Base-by-base conservation (phyloP, 2,888 invertebrate species). In the Therioaphis trifolii region DNA sequence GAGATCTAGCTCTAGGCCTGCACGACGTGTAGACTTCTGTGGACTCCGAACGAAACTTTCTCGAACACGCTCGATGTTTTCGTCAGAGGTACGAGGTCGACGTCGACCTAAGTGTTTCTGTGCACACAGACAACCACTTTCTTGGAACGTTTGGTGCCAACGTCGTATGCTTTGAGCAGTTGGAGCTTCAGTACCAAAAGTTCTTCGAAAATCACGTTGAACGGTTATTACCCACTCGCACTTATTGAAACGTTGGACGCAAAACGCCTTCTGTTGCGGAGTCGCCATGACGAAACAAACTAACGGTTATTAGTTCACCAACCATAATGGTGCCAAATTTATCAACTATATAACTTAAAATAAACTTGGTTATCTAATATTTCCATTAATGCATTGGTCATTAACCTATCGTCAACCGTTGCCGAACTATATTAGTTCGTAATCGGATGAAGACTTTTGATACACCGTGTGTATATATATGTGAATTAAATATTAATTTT, bases 261-360 rank as follows among this genome's bases (percentile, higher is more conserved):
- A 66, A 66, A 66, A 66, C 66, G 66, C 66, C 29, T 66, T 66
- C 29, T 66, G 66, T 66, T 27, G 66, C 66, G 66, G 29, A 66
- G 66, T 66, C 27, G 66, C 29, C 29, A 66, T 66, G 14, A 29
- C 66, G 66, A 66, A 66, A 66, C 66, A 27, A 66, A 35, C 66
- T 29, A 29, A 66, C 66, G 66, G 66, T n/a, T n/a, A n/a, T n/a
- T n/a, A n/a, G n/a, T n/a, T n/a, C n/a, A n/a, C n/a, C n/a, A n/a
- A n/a, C n/a, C n/a, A 58, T n/a, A n/a, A n/a, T n/a, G n/a, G n/a
- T n/a, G n/a, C n/a, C n/a, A n/a, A n/a, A n/a, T n/a, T n/a, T n/a
- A n/a, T n/a, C n/a, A n/a, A n/a, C n/a, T n/a, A n/a, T n/a, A n/a
- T n/a, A n/a, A n/a, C n/a, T n/a, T n/a, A n/a, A n/a, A n/a, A n/a